These are phyloP conservation scores for Flexamia atlantica DNA, from an alignment of 2,888 invertebrate species.

Conservation along the genomic window DNA sequence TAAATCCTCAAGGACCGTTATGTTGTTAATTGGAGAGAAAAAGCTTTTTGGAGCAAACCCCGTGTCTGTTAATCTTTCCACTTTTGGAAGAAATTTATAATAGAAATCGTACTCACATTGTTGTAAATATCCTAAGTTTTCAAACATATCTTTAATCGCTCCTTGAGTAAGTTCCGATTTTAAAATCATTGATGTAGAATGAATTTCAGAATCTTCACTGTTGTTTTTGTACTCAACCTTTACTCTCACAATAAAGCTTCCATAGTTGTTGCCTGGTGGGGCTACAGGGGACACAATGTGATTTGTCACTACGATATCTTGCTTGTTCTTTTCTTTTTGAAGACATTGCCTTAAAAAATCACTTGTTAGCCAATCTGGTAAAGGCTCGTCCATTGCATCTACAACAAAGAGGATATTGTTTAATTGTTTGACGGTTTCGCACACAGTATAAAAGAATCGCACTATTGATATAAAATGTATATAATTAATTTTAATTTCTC, in stretches of 20 bases:
- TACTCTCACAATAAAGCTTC: background rate
- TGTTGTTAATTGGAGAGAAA: background rate
- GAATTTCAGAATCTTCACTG: background rate
- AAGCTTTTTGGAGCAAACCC: slow-evolving; percentile 17
- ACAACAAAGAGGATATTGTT: background rate
- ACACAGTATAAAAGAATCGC: no score
- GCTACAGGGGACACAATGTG: background rate
- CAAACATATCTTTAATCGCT: background rate
- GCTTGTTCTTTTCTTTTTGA: background rate
- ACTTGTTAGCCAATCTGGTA: slow-evolving; percentile 26
- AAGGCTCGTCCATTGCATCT: background rate
- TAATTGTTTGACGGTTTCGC: no score
- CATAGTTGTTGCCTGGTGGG: slow-evolving; percentile 37
- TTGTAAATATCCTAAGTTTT: background rate
- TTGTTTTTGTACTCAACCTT: slow-evolving; percentile 19
- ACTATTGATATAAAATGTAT: no score
- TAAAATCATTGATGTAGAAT: slow-evolving; percentile 34
- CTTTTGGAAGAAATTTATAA: slow-evolving; percentile 23
- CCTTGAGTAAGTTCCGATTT: slow-evolving; percentile 29
- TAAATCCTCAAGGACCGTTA: slow-evolving; percentile 32
- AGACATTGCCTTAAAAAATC: slow-evolving; percentile 8
- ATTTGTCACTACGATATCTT: background rate
- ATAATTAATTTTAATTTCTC: no score
- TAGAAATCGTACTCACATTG: slow-evolving; percentile 29
- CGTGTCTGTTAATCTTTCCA: background rate